These are phyloP conservation scores for Sphaerodactylus townsendi DNA, from an alignment of 2,113 vertebrate species.

Conservation along the genomic window DNA sequence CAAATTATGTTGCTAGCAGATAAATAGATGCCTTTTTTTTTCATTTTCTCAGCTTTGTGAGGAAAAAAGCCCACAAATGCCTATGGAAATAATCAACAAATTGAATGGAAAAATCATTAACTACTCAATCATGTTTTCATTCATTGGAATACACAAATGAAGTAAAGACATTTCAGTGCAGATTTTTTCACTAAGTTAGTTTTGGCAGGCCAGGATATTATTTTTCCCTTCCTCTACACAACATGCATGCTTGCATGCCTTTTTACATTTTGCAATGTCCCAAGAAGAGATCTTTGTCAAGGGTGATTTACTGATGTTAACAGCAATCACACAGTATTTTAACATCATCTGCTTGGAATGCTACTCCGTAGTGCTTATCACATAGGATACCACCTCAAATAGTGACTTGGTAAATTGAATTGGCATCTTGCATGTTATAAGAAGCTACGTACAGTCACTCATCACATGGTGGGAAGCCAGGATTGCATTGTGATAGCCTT, in stretches of 20 bases:
- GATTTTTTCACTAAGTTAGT: accelerated
- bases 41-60: slow-evolving; percentile 27
- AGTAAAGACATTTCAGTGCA: neutral
- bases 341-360: neutral
- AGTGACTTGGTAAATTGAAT: neutral
- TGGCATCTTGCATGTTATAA: neutral
- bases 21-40: neutral
- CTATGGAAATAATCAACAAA: slow-evolving; percentile 14
- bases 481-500: neutral
- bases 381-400: neutral
- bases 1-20: slow-evolving; percentile 10
- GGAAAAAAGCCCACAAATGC: slow-evolving; percentile 16
- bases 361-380: neutral
- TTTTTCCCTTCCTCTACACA: neutral
- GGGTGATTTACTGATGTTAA: neutral
- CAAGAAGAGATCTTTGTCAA: neutral
- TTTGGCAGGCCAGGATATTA: neutral
- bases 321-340: neutral
- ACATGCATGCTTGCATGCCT: neutral
- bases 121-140: slow-evolving; percentile 5
- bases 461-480: too few species aligned
- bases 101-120: slow-evolving; percentile 31
- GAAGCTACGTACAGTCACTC: neutral
- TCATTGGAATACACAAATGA: neutral
- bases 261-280: neutral